Conservation (phyloP, 1,140 invertebrate genomes). For the Uloborus diversus region DNA sequence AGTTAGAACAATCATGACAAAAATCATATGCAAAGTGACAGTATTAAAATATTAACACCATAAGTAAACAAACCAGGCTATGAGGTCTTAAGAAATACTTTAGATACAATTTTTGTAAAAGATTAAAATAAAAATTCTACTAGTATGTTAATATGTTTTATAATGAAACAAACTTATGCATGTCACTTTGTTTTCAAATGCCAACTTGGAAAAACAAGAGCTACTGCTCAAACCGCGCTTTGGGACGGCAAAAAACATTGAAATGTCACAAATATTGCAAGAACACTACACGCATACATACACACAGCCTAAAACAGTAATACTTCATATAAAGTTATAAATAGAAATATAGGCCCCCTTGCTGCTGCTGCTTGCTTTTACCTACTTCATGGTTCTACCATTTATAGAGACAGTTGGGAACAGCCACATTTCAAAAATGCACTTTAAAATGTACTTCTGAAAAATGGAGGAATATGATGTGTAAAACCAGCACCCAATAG, state of each 20-base stretch:
- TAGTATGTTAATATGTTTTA: background rate
- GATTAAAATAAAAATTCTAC: too few relatives aligned
- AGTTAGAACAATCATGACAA: too few relatives aligned
- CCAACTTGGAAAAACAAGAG: slow-evolving; percentile 49
- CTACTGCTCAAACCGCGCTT: slow-evolving; percentile 38
- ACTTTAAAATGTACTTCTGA: slow-evolving; percentile 23
- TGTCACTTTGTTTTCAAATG: slow-evolving; percentile 52
- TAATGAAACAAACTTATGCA: background rate
- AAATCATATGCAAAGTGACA: too few relatives aligned
- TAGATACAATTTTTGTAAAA: too few relatives aligned
- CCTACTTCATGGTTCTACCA: too few relatives aligned
- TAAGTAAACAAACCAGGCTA: too few relatives aligned
- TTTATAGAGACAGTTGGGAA: slow-evolving; percentile 33
- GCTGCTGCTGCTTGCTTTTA: slow-evolving; percentile 37
- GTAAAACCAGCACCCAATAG: slow-evolving; percentile 18
- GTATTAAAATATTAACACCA: too few relatives aligned
- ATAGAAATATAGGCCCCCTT: slow-evolving; percentile 56
- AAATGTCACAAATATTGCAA: slow-evolving; percentile 51
- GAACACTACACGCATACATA: slow-evolving; percentile 45
- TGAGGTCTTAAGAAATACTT: too few relatives aligned
- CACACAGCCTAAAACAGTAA: slow-evolving; percentile 51
- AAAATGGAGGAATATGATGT: background rate
- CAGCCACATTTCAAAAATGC: slow-evolving; percentile 22
- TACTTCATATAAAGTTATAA: slow-evolving; percentile 55
- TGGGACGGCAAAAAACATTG: slow-evolving; percentile 56